A percentile compares a stretch with the other conserved stretches of the same genome.
phyloP scores from a whole-genome alignment of 35 echinoderm and acorn worm species.

The Heliocidaris erythrogramma region DNA sequence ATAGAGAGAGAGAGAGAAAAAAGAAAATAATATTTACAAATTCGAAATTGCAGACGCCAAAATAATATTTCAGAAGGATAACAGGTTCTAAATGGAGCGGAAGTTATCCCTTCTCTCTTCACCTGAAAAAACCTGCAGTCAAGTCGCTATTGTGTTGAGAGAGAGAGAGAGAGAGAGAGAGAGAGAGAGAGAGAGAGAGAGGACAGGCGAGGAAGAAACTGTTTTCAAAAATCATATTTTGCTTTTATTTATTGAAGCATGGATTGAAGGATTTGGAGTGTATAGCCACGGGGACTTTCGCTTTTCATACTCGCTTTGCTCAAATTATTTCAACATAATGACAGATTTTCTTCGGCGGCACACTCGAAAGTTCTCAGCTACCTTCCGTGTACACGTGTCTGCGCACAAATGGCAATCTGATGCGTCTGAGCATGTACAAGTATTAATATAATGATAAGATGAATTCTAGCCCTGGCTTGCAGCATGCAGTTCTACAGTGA shows the following conservation, averaged over 20 bases:
- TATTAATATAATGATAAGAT: background rate
- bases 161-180: too few species aligned
- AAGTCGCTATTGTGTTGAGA: background rate
- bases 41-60: background rate
- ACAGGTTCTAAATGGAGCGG: background rate
- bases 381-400: background rate
- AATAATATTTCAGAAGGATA: background rate
- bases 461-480: background rate
- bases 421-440: background rate
- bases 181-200: too few species aligned
- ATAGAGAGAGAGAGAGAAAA: too few species aligned
- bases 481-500: background rate
- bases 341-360: background rate
- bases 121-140: background rate
- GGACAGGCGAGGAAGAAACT: background rate
- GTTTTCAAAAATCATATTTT: constrained; percentile 15
- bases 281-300: background rate
- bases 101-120: background rate
- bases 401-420: background rate
- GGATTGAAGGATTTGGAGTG: constrained; percentile 7
- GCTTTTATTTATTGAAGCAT: background rate
- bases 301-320: constrained; percentile 2
- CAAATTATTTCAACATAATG: constrained; percentile 19
- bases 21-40: background rate
- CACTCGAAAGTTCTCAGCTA: background rate